Conservation (phyloP, 2,888 invertebrate genomes). For the Eupithecia dodoneata region DNA sequence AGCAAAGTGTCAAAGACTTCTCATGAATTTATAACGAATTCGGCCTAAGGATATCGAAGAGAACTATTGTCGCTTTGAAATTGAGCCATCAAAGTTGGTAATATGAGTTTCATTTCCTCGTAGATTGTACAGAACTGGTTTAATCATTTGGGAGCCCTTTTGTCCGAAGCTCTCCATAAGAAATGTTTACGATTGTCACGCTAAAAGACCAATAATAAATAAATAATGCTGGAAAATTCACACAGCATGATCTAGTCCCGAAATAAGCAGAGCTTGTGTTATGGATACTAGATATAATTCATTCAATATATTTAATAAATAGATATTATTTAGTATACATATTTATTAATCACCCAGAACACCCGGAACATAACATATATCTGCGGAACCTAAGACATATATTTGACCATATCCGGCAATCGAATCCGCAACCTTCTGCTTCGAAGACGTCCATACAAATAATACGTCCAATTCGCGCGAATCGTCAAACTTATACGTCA, state of each 20-base stretch:
- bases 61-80: conserved; percentile 7
- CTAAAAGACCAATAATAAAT: neutral
- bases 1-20: conserved; percentile 52
- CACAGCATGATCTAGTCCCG: neutral
- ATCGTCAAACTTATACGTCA: no score
- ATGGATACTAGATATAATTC: neutral
- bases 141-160: neutral
- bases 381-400: no score
- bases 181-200: neutral
- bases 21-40: conserved; percentile 67
- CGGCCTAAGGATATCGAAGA: conserved; percentile 28
- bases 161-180: neutral
- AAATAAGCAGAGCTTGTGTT: neutral
- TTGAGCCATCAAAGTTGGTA: conserved; percentile 6
- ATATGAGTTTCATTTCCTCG: neutral
- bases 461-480: neutral
- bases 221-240: neutral
- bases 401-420: no score
- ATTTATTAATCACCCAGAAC: no score
- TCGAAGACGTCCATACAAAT: neutral
- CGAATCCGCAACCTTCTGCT: neutral
- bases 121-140: neutral
- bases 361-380: no score
- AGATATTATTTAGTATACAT: no score
- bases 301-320: no score